phyloP scores from a whole-genome alignment of 1,140 invertebrate genomes.

The Paraescarpia echinospica region DNA sequence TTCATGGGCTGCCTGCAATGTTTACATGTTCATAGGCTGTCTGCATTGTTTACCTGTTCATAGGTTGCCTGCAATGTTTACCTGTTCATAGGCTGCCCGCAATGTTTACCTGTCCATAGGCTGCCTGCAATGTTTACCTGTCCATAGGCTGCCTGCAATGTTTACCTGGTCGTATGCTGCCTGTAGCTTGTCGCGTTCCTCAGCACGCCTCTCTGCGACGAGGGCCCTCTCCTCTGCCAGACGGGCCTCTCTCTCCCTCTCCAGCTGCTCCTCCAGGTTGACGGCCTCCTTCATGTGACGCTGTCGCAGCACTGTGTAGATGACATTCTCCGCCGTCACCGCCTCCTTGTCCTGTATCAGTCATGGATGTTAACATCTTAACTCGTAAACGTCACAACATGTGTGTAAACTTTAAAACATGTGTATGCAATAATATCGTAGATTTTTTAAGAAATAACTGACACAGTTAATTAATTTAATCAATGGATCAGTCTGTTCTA shows the following conservation, averaged over 20 bases:
- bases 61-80: not conserved
- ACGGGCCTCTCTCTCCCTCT: slow-evolving; percentile 41
- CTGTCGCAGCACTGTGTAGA: slow-evolving; percentile 50
- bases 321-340: slow-evolving; percentile 48
- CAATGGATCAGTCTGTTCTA: too few species aligned
- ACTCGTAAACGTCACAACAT: too few species aligned
- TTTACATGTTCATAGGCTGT: too few species aligned
- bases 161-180: slow-evolving; percentile 49
- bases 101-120: not conserved
- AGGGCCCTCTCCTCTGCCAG: slow-evolving; percentile 38
- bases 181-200: slow-evolving; percentile 43
- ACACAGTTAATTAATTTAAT: too few species aligned
- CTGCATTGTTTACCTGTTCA: not conserved
- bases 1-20: too few species aligned
- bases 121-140: not conserved
- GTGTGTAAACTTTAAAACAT: too few species aligned
- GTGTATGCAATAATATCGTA: too few species aligned
- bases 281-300: slow-evolving; percentile 54
- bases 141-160: not conserved
- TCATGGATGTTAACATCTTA: not conserved
- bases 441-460: too few species aligned
- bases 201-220: slow-evolving; percentile 42
- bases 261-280: slow-evolving; percentile 51
- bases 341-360: slow-evolving; percentile 40
- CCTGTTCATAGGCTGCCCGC: not conserved